Evolutionary conservation across 2,797 vertebrate genomes (phyloP).

Genomic region (Halcyon chelicuti): DNA sequence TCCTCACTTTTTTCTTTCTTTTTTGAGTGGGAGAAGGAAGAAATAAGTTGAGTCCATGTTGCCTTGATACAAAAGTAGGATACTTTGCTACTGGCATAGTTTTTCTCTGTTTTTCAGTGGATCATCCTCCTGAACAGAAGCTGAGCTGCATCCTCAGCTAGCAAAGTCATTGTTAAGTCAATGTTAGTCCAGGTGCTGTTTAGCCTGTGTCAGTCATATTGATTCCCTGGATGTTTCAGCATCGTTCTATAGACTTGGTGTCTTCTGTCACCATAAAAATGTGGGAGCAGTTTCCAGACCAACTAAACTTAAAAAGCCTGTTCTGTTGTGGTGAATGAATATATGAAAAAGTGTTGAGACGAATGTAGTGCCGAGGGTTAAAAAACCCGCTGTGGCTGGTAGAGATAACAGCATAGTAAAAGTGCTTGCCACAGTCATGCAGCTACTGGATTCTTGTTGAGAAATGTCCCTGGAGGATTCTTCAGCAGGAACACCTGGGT

Average conservation of each 20-base stretch:
- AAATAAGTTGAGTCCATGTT: not conserved
- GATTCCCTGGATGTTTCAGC: not conserved
- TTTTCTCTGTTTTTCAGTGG: not conserved
- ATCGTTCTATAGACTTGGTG: rapidly evolving
- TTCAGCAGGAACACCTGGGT: not conserved
- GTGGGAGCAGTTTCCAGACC: not conserved
- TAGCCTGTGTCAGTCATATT: not conserved
- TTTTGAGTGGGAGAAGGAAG: not conserved
- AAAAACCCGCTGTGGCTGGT: not conserved
- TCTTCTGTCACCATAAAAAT: not conserved
- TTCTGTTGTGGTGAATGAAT: not conserved
- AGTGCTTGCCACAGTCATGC: not conserved
- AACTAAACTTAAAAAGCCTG: not conserved
- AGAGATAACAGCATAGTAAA: not conserved
- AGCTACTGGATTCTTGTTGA: not conserved
- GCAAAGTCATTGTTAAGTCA: not conserved
- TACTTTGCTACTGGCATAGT: not conserved
- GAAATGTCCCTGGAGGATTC: not conserved
- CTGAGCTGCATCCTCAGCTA: not conserved
- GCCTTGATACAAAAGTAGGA: not conserved
- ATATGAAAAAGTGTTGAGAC: not conserved
- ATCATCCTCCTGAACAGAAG: not conserved
- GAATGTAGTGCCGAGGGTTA: not conserved
- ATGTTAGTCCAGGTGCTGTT: not conserved
- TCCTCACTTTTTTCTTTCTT: not conserved